Evolutionary conservation across 2,113 vertebrate species (phyloP), one percentile per base, ranked within the genome.

Genomic region (Pedetes capensis): DNA sequence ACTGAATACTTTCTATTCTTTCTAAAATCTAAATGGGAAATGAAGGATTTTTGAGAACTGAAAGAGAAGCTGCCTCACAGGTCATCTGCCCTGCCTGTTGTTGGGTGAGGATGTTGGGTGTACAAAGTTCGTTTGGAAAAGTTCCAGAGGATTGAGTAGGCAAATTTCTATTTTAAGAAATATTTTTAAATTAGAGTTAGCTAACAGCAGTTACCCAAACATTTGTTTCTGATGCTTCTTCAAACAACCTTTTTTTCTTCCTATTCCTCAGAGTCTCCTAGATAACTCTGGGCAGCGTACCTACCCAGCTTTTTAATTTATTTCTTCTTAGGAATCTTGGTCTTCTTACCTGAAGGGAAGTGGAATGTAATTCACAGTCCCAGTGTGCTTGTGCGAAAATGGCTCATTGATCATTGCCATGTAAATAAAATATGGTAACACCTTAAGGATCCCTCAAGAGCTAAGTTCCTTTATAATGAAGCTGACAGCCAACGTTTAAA

Each of bases 171-270:
- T 63, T 74, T 76, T 51, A 68, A 37, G 66, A 78, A 83, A 27
- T 75, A 80, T 72, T 96, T 23, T 39, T 53, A 94, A 82, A 66
- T 81, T 92, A 10, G 20, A 51, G 68, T 66, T 90, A 91, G 49
- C 53, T 74, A 49, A 69, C 20, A 49, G 42, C 23, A 63, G 1
- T 89, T 16, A 27, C 42, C 44, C 74, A 18, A 76, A 44, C 27
- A 8, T 55, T 75, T 78, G 44, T 51, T 92, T 78, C 74, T 87
- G 51, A 20, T 69, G 78, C 34, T 68, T 72, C 42, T 76, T 95
- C 51, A 82, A 82, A 72, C 22, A n/a, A 18, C 2, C 42, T 63
- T 72, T 32, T 80, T 34, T 94, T 39, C 32, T 53, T 57, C 51
- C n/a, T n/a, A n/a, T 59, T 72, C 47, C 12, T 59, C 12, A 18